These are phyloP conservation scores for Spisula subtruncata DNA, from an alignment of 2,888 invertebrate genomes.

Conservation along the genomic window DNA sequence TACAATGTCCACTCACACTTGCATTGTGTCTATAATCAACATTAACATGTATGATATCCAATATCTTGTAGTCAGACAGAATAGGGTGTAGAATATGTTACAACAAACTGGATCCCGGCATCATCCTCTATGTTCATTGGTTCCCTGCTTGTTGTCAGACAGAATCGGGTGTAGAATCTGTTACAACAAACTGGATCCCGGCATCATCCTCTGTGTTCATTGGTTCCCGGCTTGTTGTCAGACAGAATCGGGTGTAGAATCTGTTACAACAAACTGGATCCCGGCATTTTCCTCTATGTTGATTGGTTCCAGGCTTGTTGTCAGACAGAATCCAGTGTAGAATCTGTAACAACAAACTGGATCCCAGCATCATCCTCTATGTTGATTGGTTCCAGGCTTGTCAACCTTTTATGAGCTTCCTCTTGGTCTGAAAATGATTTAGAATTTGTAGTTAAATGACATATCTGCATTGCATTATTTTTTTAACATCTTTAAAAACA, in stretches of 20 bases:
- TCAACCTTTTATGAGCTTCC: constrained; percentile 66
- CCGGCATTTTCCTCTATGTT: constrained; percentile 27
- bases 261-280: not conserved
- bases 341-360: constrained; percentile 69
- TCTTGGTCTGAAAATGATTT: constrained; percentile 59
- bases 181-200: not conserved
- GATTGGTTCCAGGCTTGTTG: constrained; percentile 36
- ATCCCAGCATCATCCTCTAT: constrained; percentile 63
- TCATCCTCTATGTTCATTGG: not conserved
- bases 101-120: not conserved
- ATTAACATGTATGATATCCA: not conserved
- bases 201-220: not conserved
- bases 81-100: not conserved
- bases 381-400: constrained; percentile 46
- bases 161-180: too few species aligned
- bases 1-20: too few species aligned
- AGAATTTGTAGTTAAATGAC: not conserved
- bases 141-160: not conserved
- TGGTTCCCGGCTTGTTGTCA: not conserved
- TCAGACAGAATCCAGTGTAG: constrained; percentile 5
- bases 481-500: not conserved
- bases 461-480: not conserved
- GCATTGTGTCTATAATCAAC: not conserved
- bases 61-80: not conserved
- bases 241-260: constrained; percentile 25